Conservation (phyloP, 1,140 invertebrate species). For the Sarcophaga bullata region DNA sequence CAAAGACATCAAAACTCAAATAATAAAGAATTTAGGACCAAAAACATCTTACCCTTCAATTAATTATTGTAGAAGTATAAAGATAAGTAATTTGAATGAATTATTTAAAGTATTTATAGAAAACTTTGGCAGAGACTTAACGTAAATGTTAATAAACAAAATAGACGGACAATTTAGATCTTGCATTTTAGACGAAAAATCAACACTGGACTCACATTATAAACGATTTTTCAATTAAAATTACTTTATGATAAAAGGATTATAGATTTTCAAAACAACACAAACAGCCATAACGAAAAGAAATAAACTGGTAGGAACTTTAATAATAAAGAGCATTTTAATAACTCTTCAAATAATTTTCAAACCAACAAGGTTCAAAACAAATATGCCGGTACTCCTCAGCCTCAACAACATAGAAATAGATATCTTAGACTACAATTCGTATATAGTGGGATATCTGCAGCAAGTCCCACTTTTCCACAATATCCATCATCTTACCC, state of each 20-base stretch:
- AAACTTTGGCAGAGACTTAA: not conserved
- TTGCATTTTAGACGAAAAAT: not conserved
- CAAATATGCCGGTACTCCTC: not conserved
- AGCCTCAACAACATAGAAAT: not conserved
- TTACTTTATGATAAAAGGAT: not conserved
- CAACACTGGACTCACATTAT: not conserved
- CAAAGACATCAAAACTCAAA: not conserved
- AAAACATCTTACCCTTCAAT: too few species aligned
- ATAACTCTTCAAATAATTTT: not conserved
- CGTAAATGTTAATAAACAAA: too few species aligned
- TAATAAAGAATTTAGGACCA: too few species aligned
- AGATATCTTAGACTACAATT: too few species aligned
- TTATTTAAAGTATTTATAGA: slow-evolving; percentile 2
- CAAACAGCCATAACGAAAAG: not conserved
- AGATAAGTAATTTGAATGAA: too few species aligned
- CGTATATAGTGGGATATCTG: too few species aligned
- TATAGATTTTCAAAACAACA: not conserved
- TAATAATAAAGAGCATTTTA: not conserved
- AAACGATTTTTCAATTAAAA: not conserved
- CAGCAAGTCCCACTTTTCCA: too few species aligned
- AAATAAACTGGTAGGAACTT: not conserved
- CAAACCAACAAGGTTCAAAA: not conserved
- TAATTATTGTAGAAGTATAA: too few species aligned
- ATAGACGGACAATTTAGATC: too few species aligned
- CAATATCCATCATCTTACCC: too few species aligned